Percentiles rank a stretch among this genome's conserved stretches.
phyloP scores from a whole-genome alignment of 2,888 invertebrate species.

The Lumbricus terrestris region DNA sequence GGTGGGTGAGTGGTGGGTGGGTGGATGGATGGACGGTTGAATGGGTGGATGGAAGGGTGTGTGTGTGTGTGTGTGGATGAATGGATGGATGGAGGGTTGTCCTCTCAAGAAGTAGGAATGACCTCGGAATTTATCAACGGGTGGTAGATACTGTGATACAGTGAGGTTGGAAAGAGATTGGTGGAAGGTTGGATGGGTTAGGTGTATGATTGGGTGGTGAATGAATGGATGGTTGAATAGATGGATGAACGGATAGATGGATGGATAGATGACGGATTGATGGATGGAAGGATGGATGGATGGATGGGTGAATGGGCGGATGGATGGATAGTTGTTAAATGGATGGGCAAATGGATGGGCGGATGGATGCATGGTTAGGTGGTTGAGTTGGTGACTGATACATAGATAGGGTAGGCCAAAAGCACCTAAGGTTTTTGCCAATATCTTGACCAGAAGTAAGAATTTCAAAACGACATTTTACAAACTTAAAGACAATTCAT shows the following conservation, averaged over 20 bases:
- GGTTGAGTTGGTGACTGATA: no score
- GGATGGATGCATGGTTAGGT: no score
- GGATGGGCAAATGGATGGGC: no score
- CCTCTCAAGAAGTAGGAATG: no score
- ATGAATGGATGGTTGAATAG: neutral
- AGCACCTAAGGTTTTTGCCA: no score
- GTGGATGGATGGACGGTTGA: neutral
- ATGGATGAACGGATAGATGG: neutral
- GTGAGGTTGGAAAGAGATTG: neutral
- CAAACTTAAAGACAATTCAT: no score
- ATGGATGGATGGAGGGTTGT: no score
- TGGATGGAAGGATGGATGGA: neutral
- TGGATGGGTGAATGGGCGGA: neutral
- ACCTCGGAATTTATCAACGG: neutral
- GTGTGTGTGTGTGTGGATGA: no score
- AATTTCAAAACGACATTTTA: no score
- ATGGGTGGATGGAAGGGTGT: neutral
- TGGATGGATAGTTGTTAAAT: neutral
- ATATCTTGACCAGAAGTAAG: no score
- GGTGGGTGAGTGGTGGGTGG: neutral
- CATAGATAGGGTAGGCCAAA: no score
- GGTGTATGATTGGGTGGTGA: neutral
- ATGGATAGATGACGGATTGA: neutral
- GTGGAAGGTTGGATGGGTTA: neutral
- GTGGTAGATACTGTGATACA: no score